A percentile compares a stretch with the other conserved stretches of the same genome.
Conservation (phyloP, 2,797 vertebrate genomes). For the Hyperoplus immaculatus region DNA sequence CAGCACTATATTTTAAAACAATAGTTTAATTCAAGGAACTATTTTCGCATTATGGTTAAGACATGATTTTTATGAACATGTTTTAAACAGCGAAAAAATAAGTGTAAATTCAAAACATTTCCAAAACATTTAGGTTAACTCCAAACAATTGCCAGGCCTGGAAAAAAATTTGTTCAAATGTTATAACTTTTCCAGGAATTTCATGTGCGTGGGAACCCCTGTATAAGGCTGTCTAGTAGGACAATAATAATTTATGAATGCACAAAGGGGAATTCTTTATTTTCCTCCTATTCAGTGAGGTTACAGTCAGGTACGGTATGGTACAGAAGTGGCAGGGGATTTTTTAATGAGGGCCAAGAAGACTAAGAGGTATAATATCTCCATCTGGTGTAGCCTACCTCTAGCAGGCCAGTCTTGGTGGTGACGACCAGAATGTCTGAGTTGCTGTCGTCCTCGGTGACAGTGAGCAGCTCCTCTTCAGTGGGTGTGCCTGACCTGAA, state of each 20-base stretch:
- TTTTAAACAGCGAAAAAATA: too few relatives aligned
- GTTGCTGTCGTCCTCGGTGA: constrained; percentile 95
- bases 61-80: too few relatives aligned
- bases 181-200: too few relatives aligned
- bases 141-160: too few relatives aligned
- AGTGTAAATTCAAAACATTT: too few relatives aligned
- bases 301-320: background rate
- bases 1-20: too few relatives aligned
- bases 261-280: background rate
- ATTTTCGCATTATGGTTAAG: too few relatives aligned
- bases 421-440: constrained; percentile 98
- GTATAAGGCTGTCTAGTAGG: background rate
- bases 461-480: constrained; percentile 90
- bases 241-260: background rate
- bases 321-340: background rate
- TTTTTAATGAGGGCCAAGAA: background rate
- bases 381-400: constrained; percentile 83
- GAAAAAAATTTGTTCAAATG: too few relatives aligned
- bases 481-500: constrained; percentile 94
- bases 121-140: too few relatives aligned
- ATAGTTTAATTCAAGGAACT: too few relatives aligned
- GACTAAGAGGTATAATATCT: too few relatives aligned
- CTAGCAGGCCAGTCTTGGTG: constrained; percentile 94
- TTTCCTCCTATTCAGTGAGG: background rate
- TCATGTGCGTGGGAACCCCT: background rate